These are phyloP conservation scores for Uromys caudimaculatus DNA, from an alignment of 2,797 vertebrate species.

Conservation along the genomic window DNA sequence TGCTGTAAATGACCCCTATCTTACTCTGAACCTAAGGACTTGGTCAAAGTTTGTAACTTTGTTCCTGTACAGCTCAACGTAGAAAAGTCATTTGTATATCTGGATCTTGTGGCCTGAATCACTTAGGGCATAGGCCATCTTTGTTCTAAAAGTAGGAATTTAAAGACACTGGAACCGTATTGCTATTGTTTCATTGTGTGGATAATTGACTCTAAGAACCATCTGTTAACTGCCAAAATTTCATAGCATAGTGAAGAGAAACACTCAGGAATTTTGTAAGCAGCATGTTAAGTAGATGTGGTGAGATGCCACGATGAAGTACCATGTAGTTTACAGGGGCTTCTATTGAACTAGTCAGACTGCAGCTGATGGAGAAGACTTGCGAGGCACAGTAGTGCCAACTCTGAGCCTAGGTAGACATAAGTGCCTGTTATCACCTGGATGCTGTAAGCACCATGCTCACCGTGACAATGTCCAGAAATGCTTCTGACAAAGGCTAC, in stretches of 20 bases:
- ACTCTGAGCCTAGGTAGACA: not conserved
- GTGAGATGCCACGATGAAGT: not conserved
- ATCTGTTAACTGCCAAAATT: conserved; percentile 33
- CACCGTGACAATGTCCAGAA: not conserved
- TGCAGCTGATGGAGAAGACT: not conserved
- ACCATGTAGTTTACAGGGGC: not conserved
- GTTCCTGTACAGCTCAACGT: not conserved
- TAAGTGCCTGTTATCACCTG: not conserved
- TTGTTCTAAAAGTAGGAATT: conserved; percentile 21
- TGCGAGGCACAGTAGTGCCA: not conserved
- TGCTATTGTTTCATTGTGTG: conserved; percentile 50
- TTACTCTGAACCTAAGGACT: not conserved
- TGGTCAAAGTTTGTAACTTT: conserved; percentile 31
- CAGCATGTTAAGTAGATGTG: not conserved
- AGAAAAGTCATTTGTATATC: conserved; percentile 51
- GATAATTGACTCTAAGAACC: conserved; percentile 47
- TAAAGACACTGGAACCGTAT: conserved; percentile 37
- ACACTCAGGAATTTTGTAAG: conserved; percentile 6
- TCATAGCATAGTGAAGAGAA: conserved; percentile 12
- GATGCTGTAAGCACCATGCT: not conserved
- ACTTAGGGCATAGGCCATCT: conserved; percentile 26
- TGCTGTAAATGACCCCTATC: not conserved
- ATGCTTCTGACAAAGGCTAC: not conserved
- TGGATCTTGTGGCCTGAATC: conserved; percentile 35
- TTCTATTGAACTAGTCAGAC: conserved; percentile 1